Evolutionary conservation across 2,888 invertebrate genomes (phyloP).

Genomic region (Argyresthia albistria): DNA sequence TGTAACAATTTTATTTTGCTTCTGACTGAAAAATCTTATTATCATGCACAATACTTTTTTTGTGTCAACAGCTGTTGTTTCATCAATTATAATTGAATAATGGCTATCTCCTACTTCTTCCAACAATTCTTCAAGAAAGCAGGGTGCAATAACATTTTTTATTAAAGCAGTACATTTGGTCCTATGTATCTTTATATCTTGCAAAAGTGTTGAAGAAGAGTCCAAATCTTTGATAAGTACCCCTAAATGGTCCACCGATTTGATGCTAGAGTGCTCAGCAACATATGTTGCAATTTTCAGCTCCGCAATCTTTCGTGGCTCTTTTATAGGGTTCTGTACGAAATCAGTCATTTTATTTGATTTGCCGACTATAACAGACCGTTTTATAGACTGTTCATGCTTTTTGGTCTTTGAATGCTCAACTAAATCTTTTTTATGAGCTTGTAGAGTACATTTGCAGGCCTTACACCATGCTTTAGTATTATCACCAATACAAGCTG

Average conservation of each 20-base stretch:
- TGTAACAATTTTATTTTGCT: constrained; percentile 3
- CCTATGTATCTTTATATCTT: neutral
- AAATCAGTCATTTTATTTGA: too few species aligned
- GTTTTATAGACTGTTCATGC: neutral
- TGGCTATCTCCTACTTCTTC: neutral
- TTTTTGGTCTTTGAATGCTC: neutral
- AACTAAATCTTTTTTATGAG: neutral
- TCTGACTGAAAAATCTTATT: neutral
- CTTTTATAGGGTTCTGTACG: too few species aligned
- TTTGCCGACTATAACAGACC: neutral
- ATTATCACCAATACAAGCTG: too few species aligned
- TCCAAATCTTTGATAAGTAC: neutral
- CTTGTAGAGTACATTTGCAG: too few species aligned
- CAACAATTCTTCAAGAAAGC: neutral
- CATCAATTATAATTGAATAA: neutral
- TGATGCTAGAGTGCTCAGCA: neutral
- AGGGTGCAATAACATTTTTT: neutral
- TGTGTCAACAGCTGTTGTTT: neutral
- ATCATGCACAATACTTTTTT: neutral
- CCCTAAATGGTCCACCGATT: neutral
- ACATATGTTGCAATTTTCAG: too few species aligned
- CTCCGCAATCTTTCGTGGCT: too few species aligned
- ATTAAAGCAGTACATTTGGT: neutral
- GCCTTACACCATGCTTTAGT: too few species aligned
- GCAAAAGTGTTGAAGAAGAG: neutral